A percentile compares a stretch with the other conserved stretches of the same genome.
phyloP scores from a whole-genome alignment of 1,140 invertebrate genomes.

The Apolygus lucorum region DNA sequence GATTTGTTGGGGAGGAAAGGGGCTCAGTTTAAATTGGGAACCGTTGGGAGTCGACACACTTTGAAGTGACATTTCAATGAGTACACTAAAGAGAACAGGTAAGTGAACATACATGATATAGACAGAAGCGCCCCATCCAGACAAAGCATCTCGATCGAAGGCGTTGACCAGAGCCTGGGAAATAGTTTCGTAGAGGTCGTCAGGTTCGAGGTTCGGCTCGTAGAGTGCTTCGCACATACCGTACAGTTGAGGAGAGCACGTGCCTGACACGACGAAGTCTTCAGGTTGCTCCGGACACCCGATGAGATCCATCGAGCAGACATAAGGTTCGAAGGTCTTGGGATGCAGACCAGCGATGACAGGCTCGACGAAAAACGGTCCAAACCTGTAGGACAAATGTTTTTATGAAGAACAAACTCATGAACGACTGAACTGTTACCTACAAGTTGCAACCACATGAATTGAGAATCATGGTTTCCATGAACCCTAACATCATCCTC shows the following conservation, averaged over 20 bases:
- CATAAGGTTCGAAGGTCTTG: constrained; percentile 77
- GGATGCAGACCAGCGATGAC: constrained; percentile 90
- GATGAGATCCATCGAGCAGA: constrained; percentile 90
- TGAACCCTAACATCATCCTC: too few relatives aligned
- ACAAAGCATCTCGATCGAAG: constrained; percentile 91
- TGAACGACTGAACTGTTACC: too few relatives aligned
- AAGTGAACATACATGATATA: constrained; percentile 73
- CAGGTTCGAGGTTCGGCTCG: constrained; percentile 79
- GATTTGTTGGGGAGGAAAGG: neutral
- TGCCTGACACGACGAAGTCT: constrained; percentile 94
- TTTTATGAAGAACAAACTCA: too few relatives aligned
- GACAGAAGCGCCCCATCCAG: constrained; percentile 95
- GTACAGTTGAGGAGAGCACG: constrained; percentile 85
- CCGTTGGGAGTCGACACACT: neutral
- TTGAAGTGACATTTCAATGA: neutral
- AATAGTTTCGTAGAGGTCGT: constrained; percentile 94
- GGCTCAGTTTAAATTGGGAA: constrained; percentile 19
- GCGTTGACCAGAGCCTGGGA: constrained; percentile 94
- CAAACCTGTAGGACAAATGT: too few relatives aligned
- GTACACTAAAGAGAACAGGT: neutral
- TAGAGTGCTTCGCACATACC: constrained; percentile 97
- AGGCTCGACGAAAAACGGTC: constrained; percentile 95
- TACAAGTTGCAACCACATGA: too few relatives aligned
- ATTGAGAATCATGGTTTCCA: too few relatives aligned
- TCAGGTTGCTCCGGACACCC: constrained; percentile 70